These are phyloP conservation scores for Atopsyche davidsoni DNA, from an alignment of 1,140 invertebrate genomes.

Conservation along the genomic window DNA sequence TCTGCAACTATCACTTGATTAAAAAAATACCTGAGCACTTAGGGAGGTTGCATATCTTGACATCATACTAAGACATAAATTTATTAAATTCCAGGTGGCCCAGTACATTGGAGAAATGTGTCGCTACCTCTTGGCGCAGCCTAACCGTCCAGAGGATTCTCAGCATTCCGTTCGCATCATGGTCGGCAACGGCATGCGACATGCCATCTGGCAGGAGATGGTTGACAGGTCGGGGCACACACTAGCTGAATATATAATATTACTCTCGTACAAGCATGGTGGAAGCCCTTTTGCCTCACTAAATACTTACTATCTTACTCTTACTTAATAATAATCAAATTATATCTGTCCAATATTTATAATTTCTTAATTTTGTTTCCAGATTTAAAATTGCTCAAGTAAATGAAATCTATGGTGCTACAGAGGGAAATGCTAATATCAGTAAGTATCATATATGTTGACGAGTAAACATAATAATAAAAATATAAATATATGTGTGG, in stretches of 20 bases:
- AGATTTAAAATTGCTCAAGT: slow-evolving; percentile 84
- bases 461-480: slow-evolving; percentile 1
- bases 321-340: no score
- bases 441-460: no score
- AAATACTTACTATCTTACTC: no score
- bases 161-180: slow-evolving; percentile 85
- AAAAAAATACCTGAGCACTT: no score
- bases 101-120: slow-evolving; percentile 99
- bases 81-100: slow-evolving; percentile 61
- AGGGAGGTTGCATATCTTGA: no score
- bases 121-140: slow-evolving; percentile 88
- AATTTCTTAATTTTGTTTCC: slow-evolving; percentile 71
- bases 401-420: slow-evolving; percentile 96
- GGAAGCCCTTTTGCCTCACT: no score
- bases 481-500: not conserved
- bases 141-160: slow-evolving; percentile 66
- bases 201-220: slow-evolving; percentile 94
- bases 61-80: no score
- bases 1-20: no score
- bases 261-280: no score
- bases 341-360: no score
- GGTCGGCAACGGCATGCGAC: slow-evolving; percentile 94
- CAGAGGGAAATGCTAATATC: slow-evolving; percentile 95
- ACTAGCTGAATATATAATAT: slow-evolving; percentile 1
- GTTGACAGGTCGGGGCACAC: slow-evolving; percentile 66